A percentile compares a stretch with the other conserved stretches of the same genome.
Evolutionary conservation across 92 coral and sea anemone genomes (phyloP).

Genomic region (Umimayanthus chanpuru): DNA sequence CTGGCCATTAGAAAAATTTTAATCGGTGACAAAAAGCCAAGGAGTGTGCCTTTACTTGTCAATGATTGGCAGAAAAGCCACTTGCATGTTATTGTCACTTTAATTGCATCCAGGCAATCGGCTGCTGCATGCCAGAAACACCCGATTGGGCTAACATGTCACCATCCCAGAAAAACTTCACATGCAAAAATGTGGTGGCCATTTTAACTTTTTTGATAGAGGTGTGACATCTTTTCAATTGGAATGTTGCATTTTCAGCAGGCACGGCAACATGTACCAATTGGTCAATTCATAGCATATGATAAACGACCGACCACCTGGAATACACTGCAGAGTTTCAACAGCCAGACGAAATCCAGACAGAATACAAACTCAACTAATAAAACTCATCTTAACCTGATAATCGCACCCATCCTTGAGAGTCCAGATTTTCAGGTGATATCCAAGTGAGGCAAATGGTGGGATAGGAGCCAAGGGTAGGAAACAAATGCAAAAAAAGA

Average conservation of each 20-base stretch:
- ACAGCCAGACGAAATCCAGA: not conserved
- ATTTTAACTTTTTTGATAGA: too few relatives aligned
- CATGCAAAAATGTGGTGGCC: too few relatives aligned
- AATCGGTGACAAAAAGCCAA: too few relatives aligned
- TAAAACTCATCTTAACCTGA: slow-evolving; percentile 76
- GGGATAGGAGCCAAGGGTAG: slow-evolving; percentile 21
- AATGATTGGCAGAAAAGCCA: not conserved
- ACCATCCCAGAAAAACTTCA: too few relatives aligned
- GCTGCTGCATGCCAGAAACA: too few relatives aligned
- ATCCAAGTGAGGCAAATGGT: slow-evolving; percentile 22
- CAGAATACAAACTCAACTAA: not conserved
- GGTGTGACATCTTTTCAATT: too few relatives aligned
- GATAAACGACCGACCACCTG: too few relatives aligned
- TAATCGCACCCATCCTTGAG: slow-evolving; percentile 81
- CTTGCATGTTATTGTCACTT: not conserved
- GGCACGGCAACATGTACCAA: too few relatives aligned
- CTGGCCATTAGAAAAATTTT: not conserved
- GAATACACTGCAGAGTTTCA: not conserved
- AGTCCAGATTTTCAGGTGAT: slow-evolving; percentile 28
- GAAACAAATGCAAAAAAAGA: slow-evolving; percentile 43
- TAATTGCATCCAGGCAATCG: not conserved
- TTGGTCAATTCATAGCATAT: too few relatives aligned
- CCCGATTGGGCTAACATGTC: too few relatives aligned
- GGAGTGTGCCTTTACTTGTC: not conserved
- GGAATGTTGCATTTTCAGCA: too few relatives aligned